Evolutionary conservation across 1,140 invertebrate species (phyloP).

Genomic region (Oncopodura yosiiana): DNA sequence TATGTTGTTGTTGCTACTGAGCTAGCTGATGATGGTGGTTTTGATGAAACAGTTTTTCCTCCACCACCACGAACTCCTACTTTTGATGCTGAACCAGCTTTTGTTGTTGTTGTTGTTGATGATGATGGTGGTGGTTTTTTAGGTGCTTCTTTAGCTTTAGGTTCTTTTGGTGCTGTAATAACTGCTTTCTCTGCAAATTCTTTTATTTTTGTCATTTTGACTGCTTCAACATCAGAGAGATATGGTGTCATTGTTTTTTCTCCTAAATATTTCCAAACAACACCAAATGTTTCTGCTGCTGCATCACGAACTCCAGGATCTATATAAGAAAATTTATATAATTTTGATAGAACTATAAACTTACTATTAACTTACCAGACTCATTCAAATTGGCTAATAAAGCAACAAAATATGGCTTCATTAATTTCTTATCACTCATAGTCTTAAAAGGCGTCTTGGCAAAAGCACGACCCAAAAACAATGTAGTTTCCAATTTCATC

Average conservation of each 20-base stretch:
- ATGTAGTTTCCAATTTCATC: constrained; percentile 82
- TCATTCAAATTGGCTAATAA: constrained; percentile 80
- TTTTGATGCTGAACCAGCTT: too few species aligned
- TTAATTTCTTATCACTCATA: constrained; percentile 79
- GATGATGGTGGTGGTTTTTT: too few species aligned
- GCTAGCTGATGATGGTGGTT: too few species aligned
- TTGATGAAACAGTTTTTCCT: too few species aligned
- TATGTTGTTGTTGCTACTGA: too few species aligned
- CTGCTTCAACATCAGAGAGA: constrained; percentile 71
- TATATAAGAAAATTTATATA: constrained; percentile 39
- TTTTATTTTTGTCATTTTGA: constrained; percentile 81
- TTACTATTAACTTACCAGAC: constrained; percentile 46
- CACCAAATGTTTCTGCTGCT: constrained; percentile 83
- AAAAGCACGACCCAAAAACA: constrained; percentile 78
- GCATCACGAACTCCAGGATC: constrained; percentile 76
- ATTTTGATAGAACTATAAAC: neutral
- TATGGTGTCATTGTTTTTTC: constrained; percentile 82
- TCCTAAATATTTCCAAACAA: constrained; percentile 82
- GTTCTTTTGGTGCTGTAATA: constrained; percentile 43
- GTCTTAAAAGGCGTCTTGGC: constrained; percentile 54
- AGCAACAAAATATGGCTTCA: constrained; percentile 71
- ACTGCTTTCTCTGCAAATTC: constrained; percentile 88
- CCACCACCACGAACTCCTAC: too few species aligned
- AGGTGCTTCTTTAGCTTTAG: constrained; percentile 1
- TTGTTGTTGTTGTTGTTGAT: too few species aligned